Base-by-base conservation (phyloP, 2,113 vertebrate genomes). In the Mungos mungo region DNA sequence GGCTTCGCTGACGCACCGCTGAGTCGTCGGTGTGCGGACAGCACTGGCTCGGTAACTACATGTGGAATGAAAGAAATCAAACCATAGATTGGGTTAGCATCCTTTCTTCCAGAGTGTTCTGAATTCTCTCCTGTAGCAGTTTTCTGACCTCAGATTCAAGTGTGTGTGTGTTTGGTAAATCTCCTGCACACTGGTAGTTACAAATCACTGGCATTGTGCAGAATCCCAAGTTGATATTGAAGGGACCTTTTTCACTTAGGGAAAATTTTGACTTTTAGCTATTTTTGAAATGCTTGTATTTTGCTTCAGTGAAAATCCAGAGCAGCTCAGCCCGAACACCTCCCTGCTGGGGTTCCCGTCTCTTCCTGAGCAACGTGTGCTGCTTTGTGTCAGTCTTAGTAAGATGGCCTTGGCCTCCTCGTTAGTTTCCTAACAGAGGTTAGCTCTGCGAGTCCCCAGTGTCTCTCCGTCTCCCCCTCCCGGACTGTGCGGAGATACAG, bases 241-340 rank as follows among this genome's bases (percentile, higher is more conserved):
- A 76, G 90, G 47, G 80, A 45, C 14, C 38, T n/a, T 82, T 76
- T 87, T 69, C 63, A 82, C 33, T 68, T 29, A 77, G 68, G 68
- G 54, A 89, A 79, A 31, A 47, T 57, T 79, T 14, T 45, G 65
- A 90, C 38, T n/a, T 95, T 23, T 76, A 38, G 66, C 86, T 66
- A 31, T 76, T 88, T 65, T 77, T 14, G 69, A 87, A 72, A 54
- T 35, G 47, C 33, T 52, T 25, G 2, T 45, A 18, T 90, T 90
- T 79, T 77, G 52, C 77, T 72, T 68, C 38, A 50, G 38, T 68
- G 76, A 88, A 88, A 82, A 93, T 29, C 31, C 12, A 66, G 45
- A 76, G 66, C 33, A n/a, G 11, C 16, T 35, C 35, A 27, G 10
- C 74, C 76, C 50, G 7, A 57, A 74, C 31, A 25, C 71, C 21